These are phyloP conservation scores for Mamestra configurata DNA, from an alignment of 1,140 invertebrate species.

Conservation along the genomic window DNA sequence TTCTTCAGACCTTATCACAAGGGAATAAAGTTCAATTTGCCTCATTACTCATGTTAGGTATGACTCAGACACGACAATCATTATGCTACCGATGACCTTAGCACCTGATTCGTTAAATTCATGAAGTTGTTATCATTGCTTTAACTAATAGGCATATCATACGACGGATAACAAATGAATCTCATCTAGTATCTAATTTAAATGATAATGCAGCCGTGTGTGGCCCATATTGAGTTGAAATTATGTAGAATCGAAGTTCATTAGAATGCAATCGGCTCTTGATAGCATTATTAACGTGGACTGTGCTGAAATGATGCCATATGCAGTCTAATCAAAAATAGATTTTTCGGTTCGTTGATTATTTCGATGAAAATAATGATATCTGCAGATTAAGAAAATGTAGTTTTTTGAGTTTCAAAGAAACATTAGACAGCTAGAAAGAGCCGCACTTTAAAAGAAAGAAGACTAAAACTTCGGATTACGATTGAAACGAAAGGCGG, in stretches of 20 bases:
- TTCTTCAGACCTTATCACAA: constrained; percentile 6
- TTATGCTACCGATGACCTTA: constrained; percentile 48
- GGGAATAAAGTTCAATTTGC: background rate
- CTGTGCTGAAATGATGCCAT: background rate
- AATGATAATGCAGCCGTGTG: constrained; percentile 22
- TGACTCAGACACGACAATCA: constrained; percentile 27
- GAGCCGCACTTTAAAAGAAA: too few species aligned
- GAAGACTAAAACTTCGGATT: too few species aligned
- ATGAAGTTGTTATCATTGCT: constrained; percentile 51
- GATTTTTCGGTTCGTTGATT: background rate
- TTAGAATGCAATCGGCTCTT: constrained; percentile 3
- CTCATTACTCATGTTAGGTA: background rate
- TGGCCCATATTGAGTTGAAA: background rate
- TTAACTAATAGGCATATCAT: constrained; percentile 13
- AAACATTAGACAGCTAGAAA: too few species aligned
- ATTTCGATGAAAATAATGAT: too few species aligned
- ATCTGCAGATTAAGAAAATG: too few species aligned
- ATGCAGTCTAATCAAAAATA: constrained; percentile 2
- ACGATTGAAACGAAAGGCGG: too few species aligned
- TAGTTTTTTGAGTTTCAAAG: too few species aligned
- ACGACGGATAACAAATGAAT: background rate
- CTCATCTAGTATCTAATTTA: constrained; percentile 17
- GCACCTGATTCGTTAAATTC: constrained; percentile 37
- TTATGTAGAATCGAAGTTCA: constrained; percentile 13
- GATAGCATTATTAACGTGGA: background rate